These are phyloP conservation scores for Erebia palarica DNA, from an alignment of 2,888 invertebrate species.

Conservation along the genomic window DNA sequence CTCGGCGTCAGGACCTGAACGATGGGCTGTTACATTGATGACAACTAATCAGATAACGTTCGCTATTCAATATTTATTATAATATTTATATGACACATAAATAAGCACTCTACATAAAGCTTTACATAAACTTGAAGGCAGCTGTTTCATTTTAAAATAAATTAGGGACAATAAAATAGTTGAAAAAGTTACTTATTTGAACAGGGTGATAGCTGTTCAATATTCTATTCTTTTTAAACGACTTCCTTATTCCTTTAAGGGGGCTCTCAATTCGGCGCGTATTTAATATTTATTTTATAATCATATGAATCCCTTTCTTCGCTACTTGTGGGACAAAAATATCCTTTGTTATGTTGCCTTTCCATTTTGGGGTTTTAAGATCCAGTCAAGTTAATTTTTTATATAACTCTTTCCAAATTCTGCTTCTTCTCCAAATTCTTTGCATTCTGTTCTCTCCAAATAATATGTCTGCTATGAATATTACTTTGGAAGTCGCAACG, in stretches of 20 bases:
- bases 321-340: background rate
- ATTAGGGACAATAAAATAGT: background rate
- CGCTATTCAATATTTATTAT: conserved; percentile 23
- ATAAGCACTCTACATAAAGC: conserved; percentile 35
- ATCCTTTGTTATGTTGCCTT: background rate
- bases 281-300: no score
- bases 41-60: conserved; percentile 35
- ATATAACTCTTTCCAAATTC: no score
- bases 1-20: conserved; percentile 77
- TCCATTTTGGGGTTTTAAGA: background rate
- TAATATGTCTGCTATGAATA: background rate
- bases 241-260: no score
- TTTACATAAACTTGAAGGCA: background rate
- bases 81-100: conserved; percentile 30
- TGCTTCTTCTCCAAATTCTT: no score
- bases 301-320: background rate
- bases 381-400: background rate
- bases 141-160: background rate
- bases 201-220: background rate
- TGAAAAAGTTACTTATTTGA: background rate
- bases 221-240: background rate
- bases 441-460: background rate
- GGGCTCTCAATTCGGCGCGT: no score
- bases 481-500: background rate
- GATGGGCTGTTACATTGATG: conserved; percentile 77